Evolutionary conservation across 2,888 invertebrate genomes (phyloP).

Genomic region (Spodoptera littoralis): DNA sequence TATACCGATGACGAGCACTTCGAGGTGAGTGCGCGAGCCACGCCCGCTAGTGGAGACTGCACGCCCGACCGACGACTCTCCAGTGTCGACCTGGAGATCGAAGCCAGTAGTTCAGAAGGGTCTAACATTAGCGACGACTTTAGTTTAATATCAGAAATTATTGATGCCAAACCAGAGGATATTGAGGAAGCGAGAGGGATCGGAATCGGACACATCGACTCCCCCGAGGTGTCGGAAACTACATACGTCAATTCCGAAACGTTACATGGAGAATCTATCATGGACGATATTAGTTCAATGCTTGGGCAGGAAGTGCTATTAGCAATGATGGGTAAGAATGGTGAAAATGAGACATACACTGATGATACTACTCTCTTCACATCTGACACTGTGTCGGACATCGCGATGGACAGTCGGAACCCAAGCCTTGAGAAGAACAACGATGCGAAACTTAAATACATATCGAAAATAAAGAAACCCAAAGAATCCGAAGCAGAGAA

Average conservation of each 20-base stretch:
- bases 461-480: slow-evolving; percentile 82
- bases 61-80: slow-evolving; percentile 82
- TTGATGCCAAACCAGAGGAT: slow-evolving; percentile 86
- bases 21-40: slow-evolving; percentile 73
- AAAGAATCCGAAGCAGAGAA: slow-evolving; percentile 86
- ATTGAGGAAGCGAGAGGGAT: slow-evolving; percentile 88
- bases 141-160: slow-evolving; percentile 91
- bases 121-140: slow-evolving; percentile 92
- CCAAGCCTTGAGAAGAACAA: slow-evolving; percentile 88
- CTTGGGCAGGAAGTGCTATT: slow-evolving; percentile 91
- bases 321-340: slow-evolving; percentile 90
- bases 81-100: slow-evolving; percentile 84
- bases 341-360: slow-evolving; percentile 91
- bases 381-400: slow-evolving; percentile 87
- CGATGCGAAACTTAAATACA: slow-evolving; percentile 89
- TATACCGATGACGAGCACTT: slow-evolving; percentile 85
- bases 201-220: slow-evolving; percentile 94
- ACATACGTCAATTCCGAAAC: slow-evolving; percentile 91
- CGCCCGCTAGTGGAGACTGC: slow-evolving; percentile 79
- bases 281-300: slow-evolving; percentile 94
- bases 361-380: slow-evolving; percentile 92
- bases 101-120: slow-evolving; percentile 90
- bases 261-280: slow-evolving; percentile 93
- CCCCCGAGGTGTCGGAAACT: slow-evolving; percentile 94
- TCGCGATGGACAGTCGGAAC: slow-evolving; percentile 86